Evolutionary conservation across 2,888 invertebrate species (phyloP).

Genomic region (Drosophila rellima): DNA sequence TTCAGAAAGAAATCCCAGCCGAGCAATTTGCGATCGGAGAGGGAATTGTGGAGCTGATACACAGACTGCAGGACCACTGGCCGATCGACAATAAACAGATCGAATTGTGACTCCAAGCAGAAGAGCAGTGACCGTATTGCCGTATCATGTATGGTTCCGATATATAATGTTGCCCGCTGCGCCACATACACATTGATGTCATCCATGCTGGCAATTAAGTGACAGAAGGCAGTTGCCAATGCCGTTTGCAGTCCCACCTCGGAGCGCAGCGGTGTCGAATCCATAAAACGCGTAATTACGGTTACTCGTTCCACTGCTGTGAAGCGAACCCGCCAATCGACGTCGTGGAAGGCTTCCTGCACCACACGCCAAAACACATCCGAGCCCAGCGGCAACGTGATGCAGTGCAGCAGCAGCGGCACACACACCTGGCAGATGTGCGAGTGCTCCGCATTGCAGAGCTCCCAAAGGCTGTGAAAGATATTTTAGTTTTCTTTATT

Average conservation of each 20-base stretch:
- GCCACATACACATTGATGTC: conserved; percentile 98
- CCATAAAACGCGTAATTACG: conserved; percentile 96
- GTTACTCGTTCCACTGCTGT: conserved; percentile 98
- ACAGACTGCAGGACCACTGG: conserved; percentile 98
- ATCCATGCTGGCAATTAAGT: conserved; percentile 97
- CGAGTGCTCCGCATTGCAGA: conserved; percentile 96
- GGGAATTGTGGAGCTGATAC: conserved; percentile 96
- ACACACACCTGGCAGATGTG: conserved; percentile 97
- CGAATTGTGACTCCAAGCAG: conserved; percentile 99
- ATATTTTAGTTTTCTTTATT: too few relatives aligned
- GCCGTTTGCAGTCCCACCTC: conserved; percentile 95
- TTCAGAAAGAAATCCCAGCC: conserved; percentile 99
- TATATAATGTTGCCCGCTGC: conserved; percentile 95
- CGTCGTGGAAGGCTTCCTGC: conserved; percentile 96
- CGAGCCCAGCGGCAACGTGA: conserved; percentile 96
- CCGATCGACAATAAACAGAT: conserved; percentile 97
- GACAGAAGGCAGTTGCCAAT: conserved; percentile 98
- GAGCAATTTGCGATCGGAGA: conserved; percentile 95
- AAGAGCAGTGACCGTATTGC: conserved; percentile 95
- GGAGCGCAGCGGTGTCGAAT: conserved; percentile 93
- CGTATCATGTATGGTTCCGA: conserved; percentile 96
- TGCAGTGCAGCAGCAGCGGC: conserved; percentile 96
- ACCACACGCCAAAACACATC: conserved; percentile 98
- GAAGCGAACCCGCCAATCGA: conserved; percentile 95
- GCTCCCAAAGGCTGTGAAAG: conserved; percentile 92